phyloP scores from a whole-genome alignment of 2,113 vertebrate genomes.

The Alouatta palliata region DNA sequence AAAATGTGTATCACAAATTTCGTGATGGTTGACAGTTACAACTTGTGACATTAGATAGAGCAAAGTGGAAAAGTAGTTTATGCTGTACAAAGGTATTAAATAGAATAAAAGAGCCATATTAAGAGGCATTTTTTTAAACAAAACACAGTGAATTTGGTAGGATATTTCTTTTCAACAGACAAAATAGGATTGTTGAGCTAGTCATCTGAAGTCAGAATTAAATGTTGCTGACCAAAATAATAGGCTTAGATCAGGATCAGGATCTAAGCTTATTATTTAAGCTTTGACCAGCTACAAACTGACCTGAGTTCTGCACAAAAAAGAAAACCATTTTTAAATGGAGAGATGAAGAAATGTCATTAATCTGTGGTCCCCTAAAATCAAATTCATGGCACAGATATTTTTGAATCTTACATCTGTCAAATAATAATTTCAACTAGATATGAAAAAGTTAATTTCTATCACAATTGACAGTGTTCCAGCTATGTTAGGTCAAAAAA shows the following conservation, averaged over 20 bases:
- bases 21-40: background rate
- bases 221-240: background rate
- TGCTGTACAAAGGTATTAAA: background rate
- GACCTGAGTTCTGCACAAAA: background rate
- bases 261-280: background rate
- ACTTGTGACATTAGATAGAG: background rate
- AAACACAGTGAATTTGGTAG: background rate
- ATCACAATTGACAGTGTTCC: background rate
- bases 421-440: background rate
- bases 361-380: background rate
- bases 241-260: background rate
- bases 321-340: background rate
- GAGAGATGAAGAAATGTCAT: too few relatives aligned
- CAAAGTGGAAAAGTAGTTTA: background rate
- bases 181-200: background rate
- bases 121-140: background rate
- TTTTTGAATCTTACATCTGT: background rate
- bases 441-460: background rate
- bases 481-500: background rate
- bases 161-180: background rate
- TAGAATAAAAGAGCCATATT: background rate
- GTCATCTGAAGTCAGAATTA: background rate
- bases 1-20: background rate
- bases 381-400: background rate
- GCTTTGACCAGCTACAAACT: background rate